Evolutionary conservation across 2,888 invertebrate species (phyloP).

Genomic region (Phoenoteleia sp.): DNA sequence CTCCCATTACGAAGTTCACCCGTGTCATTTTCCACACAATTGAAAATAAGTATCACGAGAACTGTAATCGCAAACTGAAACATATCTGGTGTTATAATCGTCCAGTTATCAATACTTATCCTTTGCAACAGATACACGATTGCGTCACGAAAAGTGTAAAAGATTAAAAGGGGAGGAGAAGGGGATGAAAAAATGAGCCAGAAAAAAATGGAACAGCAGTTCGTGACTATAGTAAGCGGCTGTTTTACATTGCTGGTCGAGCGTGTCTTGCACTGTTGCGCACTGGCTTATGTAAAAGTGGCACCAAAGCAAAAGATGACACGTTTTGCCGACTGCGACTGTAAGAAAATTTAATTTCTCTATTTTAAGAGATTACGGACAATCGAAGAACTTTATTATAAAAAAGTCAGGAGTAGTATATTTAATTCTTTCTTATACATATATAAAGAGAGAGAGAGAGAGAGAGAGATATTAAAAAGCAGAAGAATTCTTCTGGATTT

Average conservation of each 20-base stretch:
- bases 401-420: no score
- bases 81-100: conserved; percentile 27
- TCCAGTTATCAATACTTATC: conserved; percentile 8
- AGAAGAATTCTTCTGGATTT: no score
- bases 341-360: neutral
- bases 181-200: neutral
- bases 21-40: conserved; percentile 23
- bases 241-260: neutral
- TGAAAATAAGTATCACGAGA: conserved; percentile 9
- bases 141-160: conserved; percentile 13
- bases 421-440: no score
- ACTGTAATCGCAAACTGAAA: conserved; percentile 11
- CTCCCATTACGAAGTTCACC: neutral
- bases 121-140: neutral
- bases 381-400: no score
- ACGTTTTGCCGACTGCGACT: neutral
- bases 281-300: neutral
- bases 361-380: no score
- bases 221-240: neutral
- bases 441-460: no score
- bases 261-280: neutral
- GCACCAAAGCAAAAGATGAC: neutral
- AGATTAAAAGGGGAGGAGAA: neutral
- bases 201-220: neutral
- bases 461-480: no score